These are phyloP conservation scores for Auanema freiburgensis DNA, from an alignment of 2,888 invertebrate genomes.

Conservation along the genomic window DNA sequence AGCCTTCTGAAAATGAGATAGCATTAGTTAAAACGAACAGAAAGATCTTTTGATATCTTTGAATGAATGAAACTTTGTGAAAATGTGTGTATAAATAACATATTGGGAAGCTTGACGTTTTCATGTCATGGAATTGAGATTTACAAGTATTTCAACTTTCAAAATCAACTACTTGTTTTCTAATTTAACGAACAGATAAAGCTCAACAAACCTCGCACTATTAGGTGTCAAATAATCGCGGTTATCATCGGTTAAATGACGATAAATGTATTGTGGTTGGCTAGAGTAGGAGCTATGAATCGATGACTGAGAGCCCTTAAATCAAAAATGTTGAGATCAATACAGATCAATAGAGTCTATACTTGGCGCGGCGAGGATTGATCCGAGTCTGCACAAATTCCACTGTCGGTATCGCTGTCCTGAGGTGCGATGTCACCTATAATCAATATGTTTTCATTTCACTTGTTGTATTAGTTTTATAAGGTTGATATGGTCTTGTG, in stretches of 20 bases:
- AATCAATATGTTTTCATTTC: conserved; percentile 6
- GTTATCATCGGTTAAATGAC: neutral
- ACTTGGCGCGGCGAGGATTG: conserved; percentile 37
- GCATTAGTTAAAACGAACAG: too few species aligned
- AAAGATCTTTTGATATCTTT: too few species aligned
- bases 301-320: conserved; percentile 2
- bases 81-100: too few species aligned
- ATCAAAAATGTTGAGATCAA: neutral
- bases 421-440: conserved; percentile 35
- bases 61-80: too few species aligned
- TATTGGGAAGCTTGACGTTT: too few species aligned
- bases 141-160: neutral
- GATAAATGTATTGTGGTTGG: neutral
- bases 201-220: conserved; percentile 33
- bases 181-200: conserved; percentile 1
- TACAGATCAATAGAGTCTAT: neutral
- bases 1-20: conserved; percentile 26
- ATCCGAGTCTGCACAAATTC: conserved; percentile 54
- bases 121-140: too few species aligned
- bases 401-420: conserved; percentile 55
- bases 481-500: too few species aligned
- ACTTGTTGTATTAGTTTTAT: too few species aligned
- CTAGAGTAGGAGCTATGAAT: neutral
- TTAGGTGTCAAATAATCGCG: conserved; percentile 51
- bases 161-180: too few species aligned